These are phyloP conservation scores for Leucophenga montana DNA, from an alignment of 2,888 invertebrate species.

Conservation along the genomic window DNA sequence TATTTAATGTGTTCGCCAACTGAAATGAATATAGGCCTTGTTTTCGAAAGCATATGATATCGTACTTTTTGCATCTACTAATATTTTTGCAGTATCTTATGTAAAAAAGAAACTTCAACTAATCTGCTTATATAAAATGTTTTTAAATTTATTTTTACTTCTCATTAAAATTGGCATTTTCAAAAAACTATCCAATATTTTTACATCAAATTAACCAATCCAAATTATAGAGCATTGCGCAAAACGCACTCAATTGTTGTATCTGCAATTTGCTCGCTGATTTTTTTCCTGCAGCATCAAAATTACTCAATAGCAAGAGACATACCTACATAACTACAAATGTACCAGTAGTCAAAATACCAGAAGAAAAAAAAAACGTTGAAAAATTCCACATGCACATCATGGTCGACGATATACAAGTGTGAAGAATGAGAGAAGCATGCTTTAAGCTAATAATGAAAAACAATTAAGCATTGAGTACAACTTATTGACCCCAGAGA, in stretches of 20 bases:
- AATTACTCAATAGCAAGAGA: conserved; percentile 26
- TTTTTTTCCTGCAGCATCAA: not conserved
- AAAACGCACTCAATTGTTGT: too few species aligned
- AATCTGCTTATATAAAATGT: too few species aligned
- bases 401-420: not conserved
- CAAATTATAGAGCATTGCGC: not conserved
- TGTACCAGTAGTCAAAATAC: not conserved
- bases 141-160: too few species aligned
- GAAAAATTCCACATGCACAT: conserved; percentile 21
- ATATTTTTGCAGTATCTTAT: too few species aligned
- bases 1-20: not conserved
- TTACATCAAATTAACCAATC: conserved; percentile 16
- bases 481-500: conserved; percentile 64
- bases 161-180: not conserved
- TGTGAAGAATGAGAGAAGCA: conserved; percentile 14
- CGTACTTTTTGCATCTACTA: too few species aligned
- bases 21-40: too few species aligned
- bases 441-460: conserved; percentile 31
- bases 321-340: too few species aligned
- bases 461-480: conserved; percentile 60
- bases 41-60: too few species aligned
- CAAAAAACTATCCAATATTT: conserved; percentile 15
- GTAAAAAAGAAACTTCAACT: too few species aligned
- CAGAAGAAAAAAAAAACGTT: not conserved
- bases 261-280: conserved; percentile 4